Base-by-base conservation (phyloP, 2,888 invertebrate genomes). In the Danaus chrysippus region DNA sequence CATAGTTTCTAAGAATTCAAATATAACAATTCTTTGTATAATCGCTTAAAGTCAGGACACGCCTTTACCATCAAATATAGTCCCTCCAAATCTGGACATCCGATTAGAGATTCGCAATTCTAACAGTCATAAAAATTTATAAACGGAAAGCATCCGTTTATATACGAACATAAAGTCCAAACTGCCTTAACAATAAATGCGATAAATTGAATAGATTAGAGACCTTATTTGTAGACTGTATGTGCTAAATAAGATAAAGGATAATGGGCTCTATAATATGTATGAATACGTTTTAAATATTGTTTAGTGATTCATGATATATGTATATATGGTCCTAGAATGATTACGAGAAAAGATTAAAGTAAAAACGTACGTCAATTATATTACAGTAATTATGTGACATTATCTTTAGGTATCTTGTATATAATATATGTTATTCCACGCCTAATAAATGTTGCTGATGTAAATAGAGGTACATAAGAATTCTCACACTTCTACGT, bases 191-290 rank as follows among this genome's bases (percentile, higher is more conserved):
- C 2, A 9, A 17, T 19, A 13, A 10, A 10, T 54, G 10, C 53
- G 62, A 66, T 69, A 59, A 60, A 68, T 66, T 69, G 62, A 65
- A 62, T 65, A 62, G 62, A 66, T 68, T 64, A 65, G 44, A 62
- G 42, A 15, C 68, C 64, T 57, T 65, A 62, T 66, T 59, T 54
- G 62, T 56, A 57, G 41, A 44, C 58, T 44, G 44, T 53, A 54
- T 59, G 19, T 56, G 46, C 10, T 10, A 10, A 23, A 42, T n/a
- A 17, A 5, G 13, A 43, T 49, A 55, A 23, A 43, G 13, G 6
- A 66, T 56, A 56, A 58, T 60, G 46, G 42, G 42, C 58, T 41
- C 56, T 62, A 60, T 49, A 34, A 34, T 34, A 34, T 34, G 23
- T 34, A 34, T 34, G 23, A 34, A 34, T 0, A 0, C 1, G 11